Evolutionary conservation across 2,797 vertebrate species (phyloP), one percentile per base, ranked within the genome.

Genomic region (Ispidina picta): DNA sequence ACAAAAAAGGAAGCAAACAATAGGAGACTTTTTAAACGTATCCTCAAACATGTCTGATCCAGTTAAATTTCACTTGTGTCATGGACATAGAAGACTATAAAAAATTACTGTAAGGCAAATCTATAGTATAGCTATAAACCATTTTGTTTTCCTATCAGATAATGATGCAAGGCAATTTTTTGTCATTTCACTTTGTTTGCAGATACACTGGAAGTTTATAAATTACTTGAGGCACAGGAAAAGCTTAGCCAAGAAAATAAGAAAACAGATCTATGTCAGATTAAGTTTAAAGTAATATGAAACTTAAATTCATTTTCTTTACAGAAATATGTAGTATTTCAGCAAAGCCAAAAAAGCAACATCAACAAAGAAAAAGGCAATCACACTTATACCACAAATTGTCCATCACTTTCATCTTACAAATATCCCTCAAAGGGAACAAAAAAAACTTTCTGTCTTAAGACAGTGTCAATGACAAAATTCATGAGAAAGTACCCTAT

Each of bases 191-290:
- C 72, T 94, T 86, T 88, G 54, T 41, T 70, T 68, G 78, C 79
- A 91, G 88, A 90, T 95, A 96, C 90, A 91, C 37, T 59, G 90
- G 69, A 88, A 92, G 63, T 93, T 93, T 94, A 94, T 92, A 93
- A 92, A 92, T 74, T 79, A 85, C 78, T 94, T 54, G 76, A 78
- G 72, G n/a, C 22, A 37, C 13, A 72, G 69, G 35, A 89, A 66
- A 89, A 88, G 15, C 54, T 89, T 89, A 91, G 43, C 37, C 52
- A 92, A 58, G 56, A 51, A 88, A 86, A 19, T 12, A 89, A 89
- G 26, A 60, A 82, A 91, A 94, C 12, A 93, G 55, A 82, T 28
- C 78, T 83, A 35, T 81, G 28, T 88, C 69, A 93, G 51, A 76
- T 64, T 19, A 92, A 81, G 58, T 66, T 94, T 93, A 86, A 90